phyloP scores from a whole-genome alignment of 2,797 vertebrate genomes.

The Sebastes kiyomatsui region DNA sequence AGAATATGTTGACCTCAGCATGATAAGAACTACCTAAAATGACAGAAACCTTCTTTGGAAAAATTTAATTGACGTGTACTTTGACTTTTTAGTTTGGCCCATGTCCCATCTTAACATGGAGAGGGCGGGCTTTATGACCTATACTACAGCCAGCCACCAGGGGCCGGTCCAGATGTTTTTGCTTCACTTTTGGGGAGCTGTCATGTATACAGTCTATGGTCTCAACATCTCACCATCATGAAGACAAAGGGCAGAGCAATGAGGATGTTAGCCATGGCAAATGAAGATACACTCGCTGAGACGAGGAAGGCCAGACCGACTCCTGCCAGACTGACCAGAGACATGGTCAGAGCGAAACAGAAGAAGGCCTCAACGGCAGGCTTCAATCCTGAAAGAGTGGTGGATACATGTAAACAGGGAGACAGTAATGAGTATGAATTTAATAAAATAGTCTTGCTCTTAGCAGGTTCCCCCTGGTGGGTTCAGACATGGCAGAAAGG shows the following conservation, averaged over 20 bases:
- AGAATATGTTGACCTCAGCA: no score
- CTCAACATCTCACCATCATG: conserved; percentile 84
- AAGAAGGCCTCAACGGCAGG: conserved; percentile 74
- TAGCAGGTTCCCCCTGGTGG: not conserved
- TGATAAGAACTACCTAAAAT: no score
- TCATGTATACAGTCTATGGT: not conserved
- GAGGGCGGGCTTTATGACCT: no score
- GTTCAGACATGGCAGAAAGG: not conserved
- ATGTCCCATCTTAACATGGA: no score
- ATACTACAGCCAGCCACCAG: no score
- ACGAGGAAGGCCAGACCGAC: conserved; percentile 84
- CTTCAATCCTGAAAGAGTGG: conserved; percentile 76
- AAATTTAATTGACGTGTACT: no score
- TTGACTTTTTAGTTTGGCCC: no score
- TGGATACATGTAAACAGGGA: not conserved
- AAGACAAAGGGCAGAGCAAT: conserved; percentile 85
- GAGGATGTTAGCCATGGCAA: conserved; percentile 85
- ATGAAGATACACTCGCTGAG: conserved; percentile 82
- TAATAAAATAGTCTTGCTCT: not conserved
- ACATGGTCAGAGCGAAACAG: conserved; percentile 81
- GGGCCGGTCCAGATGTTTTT: no score
- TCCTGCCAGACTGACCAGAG: conserved; percentile 81
- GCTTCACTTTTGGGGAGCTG: no score
- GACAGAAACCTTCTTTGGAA: no score
- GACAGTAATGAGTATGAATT: not conserved